Percentiles rank a stretch among this genome's conserved stretches.
These are phyloP conservation scores for Helogale parvula DNA, from an alignment of 2,113 vertebrate genomes.

Conservation along the genomic window DNA sequence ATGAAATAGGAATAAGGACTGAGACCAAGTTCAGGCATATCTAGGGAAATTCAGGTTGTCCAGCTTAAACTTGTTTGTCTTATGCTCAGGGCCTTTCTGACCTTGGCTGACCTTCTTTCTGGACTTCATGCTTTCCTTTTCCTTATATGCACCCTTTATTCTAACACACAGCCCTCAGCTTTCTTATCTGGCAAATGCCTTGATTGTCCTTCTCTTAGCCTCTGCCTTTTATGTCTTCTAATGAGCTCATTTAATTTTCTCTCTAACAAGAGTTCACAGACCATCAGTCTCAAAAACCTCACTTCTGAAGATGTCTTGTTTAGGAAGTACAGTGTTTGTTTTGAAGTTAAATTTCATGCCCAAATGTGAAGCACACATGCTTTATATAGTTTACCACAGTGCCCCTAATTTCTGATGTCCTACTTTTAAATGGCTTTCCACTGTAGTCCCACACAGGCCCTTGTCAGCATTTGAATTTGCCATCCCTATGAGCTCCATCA, in stretches of 20 bases:
- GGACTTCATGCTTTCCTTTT: not conserved
- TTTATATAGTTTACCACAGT: not conserved
- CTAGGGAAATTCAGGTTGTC: not conserved
- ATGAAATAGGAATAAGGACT: not conserved
- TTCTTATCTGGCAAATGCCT: not conserved
- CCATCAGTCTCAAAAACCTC: not conserved
- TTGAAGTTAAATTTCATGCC: not conserved
- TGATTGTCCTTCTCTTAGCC: not conserved
- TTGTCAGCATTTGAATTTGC: not conserved
- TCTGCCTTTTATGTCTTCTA: not conserved
- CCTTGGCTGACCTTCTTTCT: not conserved
- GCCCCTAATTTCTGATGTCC: not conserved
- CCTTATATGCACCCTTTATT: not conserved
- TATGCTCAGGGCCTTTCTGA: not conserved
- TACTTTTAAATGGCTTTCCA: not conserved
- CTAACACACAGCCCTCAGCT: not conserved
- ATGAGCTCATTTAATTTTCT: not conserved
- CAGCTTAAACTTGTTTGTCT: not conserved
- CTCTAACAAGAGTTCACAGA: not conserved
- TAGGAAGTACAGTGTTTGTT: not conserved
- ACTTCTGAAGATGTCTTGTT: conserved; percentile 1
- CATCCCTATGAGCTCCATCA: not conserved
- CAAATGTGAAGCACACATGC: not conserved
- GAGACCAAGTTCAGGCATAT: not conserved
- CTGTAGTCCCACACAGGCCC: not conserved